A percentile compares a stretch with the other conserved stretches of the same genome.
These are phyloP conservation scores for Eustalomyia histrio DNA, from an alignment of 2,888 invertebrate species.

Conservation along the genomic window DNA sequence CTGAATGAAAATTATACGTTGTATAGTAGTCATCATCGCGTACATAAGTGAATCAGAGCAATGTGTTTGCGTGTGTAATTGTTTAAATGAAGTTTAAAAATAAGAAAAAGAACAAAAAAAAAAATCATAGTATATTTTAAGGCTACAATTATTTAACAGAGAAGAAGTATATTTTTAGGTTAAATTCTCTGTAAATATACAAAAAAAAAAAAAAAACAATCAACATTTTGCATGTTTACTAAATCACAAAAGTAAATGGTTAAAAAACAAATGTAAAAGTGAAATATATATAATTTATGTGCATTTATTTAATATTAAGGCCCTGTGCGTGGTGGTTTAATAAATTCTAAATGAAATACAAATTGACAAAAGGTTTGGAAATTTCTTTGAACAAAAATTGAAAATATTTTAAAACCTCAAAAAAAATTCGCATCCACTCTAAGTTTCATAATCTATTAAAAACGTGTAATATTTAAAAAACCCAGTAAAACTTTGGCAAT, in stretches of 20 bases:
- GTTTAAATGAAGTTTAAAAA: conserved; percentile 45
- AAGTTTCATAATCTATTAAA: not conserved
- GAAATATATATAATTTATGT: not conserved
- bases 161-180: conserved; percentile 11
- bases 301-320: conserved; percentile 15
- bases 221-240: too few species aligned
- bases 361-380: too few species aligned
- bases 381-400: too few species aligned
- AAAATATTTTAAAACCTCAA: too few species aligned
- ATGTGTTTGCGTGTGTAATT: conserved; percentile 10
- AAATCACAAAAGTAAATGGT: not conserved
- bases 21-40: not conserved
- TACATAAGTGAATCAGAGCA: conserved; percentile 20
- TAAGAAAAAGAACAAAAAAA: conserved; percentile 14
- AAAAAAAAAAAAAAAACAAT: not conserved
- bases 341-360: too few species aligned
- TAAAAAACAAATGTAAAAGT: not conserved
- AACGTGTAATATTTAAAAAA: too few species aligned
- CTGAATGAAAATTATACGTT: conserved; percentile 43
- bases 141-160: conserved; percentile 39
- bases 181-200: conserved; percentile 6
- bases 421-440: too few species aligned
- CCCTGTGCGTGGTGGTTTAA: too few species aligned
- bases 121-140: conserved; percentile 45
- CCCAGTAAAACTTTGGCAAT: too few species aligned